Base-by-base conservation (phyloP, 2,113 vertebrate genomes). In the Baryphthengus martii region DNA sequence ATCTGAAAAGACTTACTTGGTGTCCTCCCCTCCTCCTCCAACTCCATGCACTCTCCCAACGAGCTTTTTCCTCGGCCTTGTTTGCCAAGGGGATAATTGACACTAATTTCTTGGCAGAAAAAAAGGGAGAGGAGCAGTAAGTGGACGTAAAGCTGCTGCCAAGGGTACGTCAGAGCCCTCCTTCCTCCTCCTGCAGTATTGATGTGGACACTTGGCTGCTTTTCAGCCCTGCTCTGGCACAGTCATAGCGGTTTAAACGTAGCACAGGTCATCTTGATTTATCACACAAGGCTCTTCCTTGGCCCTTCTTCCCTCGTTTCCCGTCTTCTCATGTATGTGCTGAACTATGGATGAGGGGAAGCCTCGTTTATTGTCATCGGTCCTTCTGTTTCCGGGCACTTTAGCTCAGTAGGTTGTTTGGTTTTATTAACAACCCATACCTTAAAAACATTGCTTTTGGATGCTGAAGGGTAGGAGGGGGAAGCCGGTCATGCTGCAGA, bases 201-300 rank as follows among this genome's bases (percentile, higher is more conserved):
- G 87, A 84, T 92, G 78, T n/a, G 89, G 75, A 85, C 85, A 59
- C 61, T 89, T 96, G 93, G 95, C 93, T 68, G 44, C 67, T 68
- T 70, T 84, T 88, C 87, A 90, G 68, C 58, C 58, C 35, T 7
- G 11, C 40, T 53, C 61, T n/a, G 81, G 55, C 62, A 21, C 3
- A 1, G 61, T 28, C 50, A 55, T 39, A 65, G 58, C 25, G 50
- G 49, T 67, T 91, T 78, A 47, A 74, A 42, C 1, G 4, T 40
- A 52, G 11, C 77, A 42, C 4, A 13, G 85, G 56, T 75, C 78
- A 84, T 95, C 71, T 87, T 83, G 85, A 83, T 95, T 93, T 82
- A 86, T 90, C 66, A 40, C 74, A 37, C 50, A 4, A 5, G 66
- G 61, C 67, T 81, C 59, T 75, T 68, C 52, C 33, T 28, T 42